Base-by-base conservation (phyloP, 35 echinoderm and acorn worm genomes). In the Ophiothrix spiculata region DNA sequence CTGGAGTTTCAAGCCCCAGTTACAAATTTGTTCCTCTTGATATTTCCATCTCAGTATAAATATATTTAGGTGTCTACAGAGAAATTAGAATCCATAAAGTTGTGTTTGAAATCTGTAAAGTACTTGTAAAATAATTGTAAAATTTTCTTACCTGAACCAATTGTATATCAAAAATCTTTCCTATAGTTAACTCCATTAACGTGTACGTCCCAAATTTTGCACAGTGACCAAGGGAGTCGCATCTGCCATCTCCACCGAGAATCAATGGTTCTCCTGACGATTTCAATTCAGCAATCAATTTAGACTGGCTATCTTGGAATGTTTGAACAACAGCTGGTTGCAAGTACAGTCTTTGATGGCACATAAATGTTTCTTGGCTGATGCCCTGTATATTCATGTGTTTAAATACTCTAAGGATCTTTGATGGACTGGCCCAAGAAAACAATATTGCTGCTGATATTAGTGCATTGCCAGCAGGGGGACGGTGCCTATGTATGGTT, bases 81-180 rank as follows among this genome's bases (percentile, higher is more conserved):
- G n/a, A n/a, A n/a, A n/a, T n/a, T n/a, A n/a, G n/a, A n/a, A n/a
- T n/a, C n/a, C n/a, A n/a, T n/a, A n/a, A n/a, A n/a, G n/a, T n/a
- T n/a, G n/a, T n/a, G n/a, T n/a, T n/a, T n/a, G n/a, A n/a, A n/a
- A n/a, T n/a, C n/a, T n/a, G n/a, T n/a, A n/a, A n/a, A n/a, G n/a
- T n/a, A n/a, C n/a, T n/a, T n/a, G n/a, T n/a, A n/a, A n/a, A n/a
- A n/a, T n/a, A n/a, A n/a, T n/a, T n/a, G n/a, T n/a, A n/a, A n/a
- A n/a, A n/a, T n/a, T n/a, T n/a, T n/a, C n/a, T n/a, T n/a, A 94
- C 84, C 85, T 87, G 88, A 19, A 91, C 92, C 1, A 94, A 36
- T 74, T 91, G 33, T 1, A 94, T 32, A 79, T 94, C 83, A 36
- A 94, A 74, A 81, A 94, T 86, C 54, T 94, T 91, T 39, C 88